Evolutionary conservation across 1,140 invertebrate species (phyloP).

Genomic region (Spodoptera frugiperda): DNA sequence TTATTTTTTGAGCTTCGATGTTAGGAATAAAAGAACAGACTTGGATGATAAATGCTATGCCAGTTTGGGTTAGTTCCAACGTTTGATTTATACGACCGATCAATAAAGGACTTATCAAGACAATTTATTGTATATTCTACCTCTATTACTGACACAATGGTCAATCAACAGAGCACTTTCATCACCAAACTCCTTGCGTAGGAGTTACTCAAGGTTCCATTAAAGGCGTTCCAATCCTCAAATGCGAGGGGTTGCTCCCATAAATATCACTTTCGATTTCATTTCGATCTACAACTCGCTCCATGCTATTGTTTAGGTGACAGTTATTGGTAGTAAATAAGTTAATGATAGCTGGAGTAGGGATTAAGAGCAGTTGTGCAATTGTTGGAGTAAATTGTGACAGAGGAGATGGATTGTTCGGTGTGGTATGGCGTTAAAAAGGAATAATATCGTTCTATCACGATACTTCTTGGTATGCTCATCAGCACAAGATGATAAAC

Average conservation of each 20-base stretch:
- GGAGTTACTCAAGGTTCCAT: slow-evolving; percentile 11
- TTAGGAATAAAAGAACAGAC: no score
- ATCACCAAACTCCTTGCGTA: slow-evolving; percentile 1
- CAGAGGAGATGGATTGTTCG: not conserved
- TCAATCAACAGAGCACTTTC: not conserved
- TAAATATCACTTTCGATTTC: slow-evolving; percentile 58
- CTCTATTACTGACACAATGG: not conserved
- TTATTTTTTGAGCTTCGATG: no score
- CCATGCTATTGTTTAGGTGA: slow-evolving; percentile 42
- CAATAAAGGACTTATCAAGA: no score
- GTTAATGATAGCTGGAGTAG: slow-evolving; percentile 29
- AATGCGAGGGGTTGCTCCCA: slow-evolving; percentile 43
- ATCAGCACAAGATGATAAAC: no score
- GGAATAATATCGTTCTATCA: not conserved
- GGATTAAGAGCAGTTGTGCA: slow-evolving; percentile 9
- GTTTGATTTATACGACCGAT: no score
- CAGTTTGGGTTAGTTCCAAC: no score
- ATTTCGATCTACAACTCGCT: slow-evolving; percentile 36
- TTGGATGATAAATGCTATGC: no score
- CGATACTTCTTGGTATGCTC: not conserved
- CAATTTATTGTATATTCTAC: not conserved
- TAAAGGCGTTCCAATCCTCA: slow-evolving; percentile 11
- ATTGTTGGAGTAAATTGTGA: slow-evolving; percentile 1
- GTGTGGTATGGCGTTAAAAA: no score
- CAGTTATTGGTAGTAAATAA: slow-evolving; percentile 49